These are phyloP conservation scores for Eutolmus rufibarbis DNA, from an alignment of 2,888 invertebrate species.

Conservation along the genomic window DNA sequence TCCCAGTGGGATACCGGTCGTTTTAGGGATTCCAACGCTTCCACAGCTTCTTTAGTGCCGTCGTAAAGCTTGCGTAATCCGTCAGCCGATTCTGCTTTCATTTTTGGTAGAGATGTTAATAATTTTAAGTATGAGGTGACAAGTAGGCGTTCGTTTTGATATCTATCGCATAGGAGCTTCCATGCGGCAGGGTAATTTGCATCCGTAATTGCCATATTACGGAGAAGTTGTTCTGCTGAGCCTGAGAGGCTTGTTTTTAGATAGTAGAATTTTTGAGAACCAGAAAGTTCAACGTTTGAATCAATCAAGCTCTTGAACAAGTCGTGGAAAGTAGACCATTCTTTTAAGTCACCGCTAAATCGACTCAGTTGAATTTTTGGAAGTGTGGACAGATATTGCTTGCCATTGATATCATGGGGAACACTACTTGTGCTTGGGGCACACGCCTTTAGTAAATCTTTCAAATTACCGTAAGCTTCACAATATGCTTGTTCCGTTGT, in stretches of 20 bases:
- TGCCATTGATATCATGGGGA: background rate
- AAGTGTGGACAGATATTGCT: background rate
- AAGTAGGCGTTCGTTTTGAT: background rate
- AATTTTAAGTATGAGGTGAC: background rate
- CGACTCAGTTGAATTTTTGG: background rate
- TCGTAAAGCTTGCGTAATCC: background rate
- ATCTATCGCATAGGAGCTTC: background rate
- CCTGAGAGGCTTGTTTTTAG: background rate
- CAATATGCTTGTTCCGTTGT: background rate
- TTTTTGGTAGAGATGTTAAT: background rate
- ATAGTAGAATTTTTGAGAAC: background rate
- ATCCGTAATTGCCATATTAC: background rate
- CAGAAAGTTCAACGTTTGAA: background rate
- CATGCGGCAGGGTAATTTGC: background rate
- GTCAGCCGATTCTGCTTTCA: background rate
- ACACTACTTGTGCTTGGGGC: too few relatives aligned
- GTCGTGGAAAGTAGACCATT: background rate
- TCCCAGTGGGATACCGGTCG: background rate
- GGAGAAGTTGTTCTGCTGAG: background rate
- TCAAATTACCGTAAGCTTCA: background rate
- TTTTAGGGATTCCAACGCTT: background rate
- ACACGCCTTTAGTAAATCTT: background rate
- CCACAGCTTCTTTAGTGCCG: background rate
- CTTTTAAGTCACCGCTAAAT: background rate
- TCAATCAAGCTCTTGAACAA: background rate